Evolutionary conservation across 1,140 invertebrate species (phyloP), one percentile per base, ranked within the genome.

Genomic region (Bilobella aurantiaca): DNA sequence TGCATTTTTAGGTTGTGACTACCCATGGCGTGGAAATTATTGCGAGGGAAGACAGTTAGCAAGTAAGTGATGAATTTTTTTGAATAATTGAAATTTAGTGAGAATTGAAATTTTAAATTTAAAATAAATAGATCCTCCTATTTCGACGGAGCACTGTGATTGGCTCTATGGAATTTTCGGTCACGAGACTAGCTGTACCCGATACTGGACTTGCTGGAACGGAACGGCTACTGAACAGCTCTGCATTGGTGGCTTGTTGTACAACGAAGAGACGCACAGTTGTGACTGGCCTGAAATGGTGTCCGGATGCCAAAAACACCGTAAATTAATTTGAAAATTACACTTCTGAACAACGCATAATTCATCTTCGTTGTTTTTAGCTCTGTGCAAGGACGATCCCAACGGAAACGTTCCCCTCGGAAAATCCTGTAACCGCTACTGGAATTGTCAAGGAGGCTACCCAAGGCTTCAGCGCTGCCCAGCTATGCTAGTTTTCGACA

Each of bases 171-270:
- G 91, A 27, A 93, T 93, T 71, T 93, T 93, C 76, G 90, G 91
- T 0, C 91, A 94, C 75, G 90, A 93, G 77, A 93, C 90, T 0
- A 91, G 88, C 0, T 93, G 91, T 79, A 94, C 91, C 0, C 81
- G 91, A 18, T 93, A 93, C 77, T 94, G 91, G 91, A 93, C 91
- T 0, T 93, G 91, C 76, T 93, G 91, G 91, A 93, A 93, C 76
- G 90, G 91, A 32, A 93, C 91, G 0, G 87, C 90, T 14, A 91
- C 90, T 0, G 90, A 93, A 76, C 91, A 93, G 76, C 83, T 92
- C n/a, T 94, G 91, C 78, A 93, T 93, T 71, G 91, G 91, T 46
- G 91, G 91, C 1, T 81, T 94, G 3, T 80, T 94, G 5, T 94
- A 93, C 82, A 93, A 93, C 75, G 91, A 94, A 78, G 84, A 87